These are phyloP conservation scores for Penelope pileata DNA, from an alignment of 2,113 vertebrate genomes.

Conservation along the genomic window DNA sequence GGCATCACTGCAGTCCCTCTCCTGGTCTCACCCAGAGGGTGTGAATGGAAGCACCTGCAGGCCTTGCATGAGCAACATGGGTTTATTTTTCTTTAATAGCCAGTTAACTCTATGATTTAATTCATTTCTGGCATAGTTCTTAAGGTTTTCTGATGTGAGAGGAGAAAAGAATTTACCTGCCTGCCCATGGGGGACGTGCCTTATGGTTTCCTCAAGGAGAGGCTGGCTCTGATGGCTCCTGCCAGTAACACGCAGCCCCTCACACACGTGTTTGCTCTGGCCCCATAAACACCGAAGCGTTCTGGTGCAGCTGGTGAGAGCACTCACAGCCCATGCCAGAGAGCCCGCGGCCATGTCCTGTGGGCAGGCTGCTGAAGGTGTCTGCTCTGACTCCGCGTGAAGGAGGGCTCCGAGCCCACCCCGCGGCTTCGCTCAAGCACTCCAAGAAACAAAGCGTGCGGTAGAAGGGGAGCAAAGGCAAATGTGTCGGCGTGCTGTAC, in stretches of 20 bases:
- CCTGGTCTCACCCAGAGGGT: accelerated
- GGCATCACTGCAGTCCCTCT: not conserved
- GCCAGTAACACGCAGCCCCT: not conserved
- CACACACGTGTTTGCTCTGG: not conserved
- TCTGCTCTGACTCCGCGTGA: not conserved
- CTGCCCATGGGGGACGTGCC: not conserved
- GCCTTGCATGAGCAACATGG: not conserved
- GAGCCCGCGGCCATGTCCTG: not conserved
- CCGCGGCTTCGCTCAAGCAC: not conserved
- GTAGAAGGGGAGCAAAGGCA: not conserved
- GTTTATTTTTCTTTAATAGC: not conserved
- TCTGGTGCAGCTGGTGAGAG: not conserved
- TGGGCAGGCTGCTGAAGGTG: not conserved
- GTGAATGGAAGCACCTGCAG: not conserved
- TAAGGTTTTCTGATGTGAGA: not conserved
- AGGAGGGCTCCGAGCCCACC: not conserved
- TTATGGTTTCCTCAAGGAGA: not conserved
- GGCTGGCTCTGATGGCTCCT: not conserved
- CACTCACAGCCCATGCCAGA: too few relatives aligned
- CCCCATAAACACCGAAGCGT: too few relatives aligned
- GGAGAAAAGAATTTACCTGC: not conserved
- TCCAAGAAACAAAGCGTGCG: not conserved
- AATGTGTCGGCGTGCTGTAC: not conserved
- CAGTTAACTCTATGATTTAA: not conserved
- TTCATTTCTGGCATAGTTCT: not conserved